Evolutionary conservation across 37 sponge, comb jelly and placozoan species (phyloP).

Genomic region (Beroe forskalii): DNA sequence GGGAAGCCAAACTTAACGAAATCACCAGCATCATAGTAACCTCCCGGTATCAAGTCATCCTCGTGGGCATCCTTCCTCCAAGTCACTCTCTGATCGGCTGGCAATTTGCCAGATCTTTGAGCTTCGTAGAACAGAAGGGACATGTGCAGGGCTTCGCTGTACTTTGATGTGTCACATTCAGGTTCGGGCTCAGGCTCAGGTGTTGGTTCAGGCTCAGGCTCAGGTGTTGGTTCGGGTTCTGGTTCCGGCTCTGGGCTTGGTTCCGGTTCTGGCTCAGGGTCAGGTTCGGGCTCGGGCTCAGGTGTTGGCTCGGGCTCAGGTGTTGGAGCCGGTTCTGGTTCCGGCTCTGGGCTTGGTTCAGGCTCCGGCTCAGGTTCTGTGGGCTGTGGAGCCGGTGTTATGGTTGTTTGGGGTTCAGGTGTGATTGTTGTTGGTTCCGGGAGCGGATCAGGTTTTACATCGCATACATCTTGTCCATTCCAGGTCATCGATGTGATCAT

Average conservation of each 20-base stretch:
- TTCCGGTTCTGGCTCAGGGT: constrained; percentile 40
- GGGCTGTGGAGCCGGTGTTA: background rate
- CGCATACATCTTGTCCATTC: background rate
- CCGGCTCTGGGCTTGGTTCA: background rate
- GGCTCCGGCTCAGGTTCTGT: background rate
- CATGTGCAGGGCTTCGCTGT: background rate
- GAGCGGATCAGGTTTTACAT: background rate
- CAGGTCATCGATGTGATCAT: background rate
- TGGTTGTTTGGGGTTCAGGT: background rate
- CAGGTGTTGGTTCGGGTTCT: background rate
- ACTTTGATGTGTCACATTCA: too few species aligned
- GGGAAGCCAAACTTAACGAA: constrained; percentile 54
- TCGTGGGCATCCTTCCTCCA: constrained; percentile 17
- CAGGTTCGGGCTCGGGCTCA: constrained; percentile 24
- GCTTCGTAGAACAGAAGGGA: constrained; percentile 52
- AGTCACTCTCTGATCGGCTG: background rate
- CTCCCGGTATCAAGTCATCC: background rate
- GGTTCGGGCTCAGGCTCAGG: background rate
- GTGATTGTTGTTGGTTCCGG: background rate
- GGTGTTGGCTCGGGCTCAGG: constrained; percentile 35
- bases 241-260: constrained; percentile 2
- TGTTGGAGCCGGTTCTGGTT: background rate
- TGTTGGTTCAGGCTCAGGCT: background rate
- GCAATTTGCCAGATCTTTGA: constrained; percentile 19
- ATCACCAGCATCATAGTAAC: constrained; percentile 46